Evolutionary conservation across 2,797 vertebrate species (phyloP), one percentile per base, ranked within the genome.

Genomic region (Gallirallus australis): DNA sequence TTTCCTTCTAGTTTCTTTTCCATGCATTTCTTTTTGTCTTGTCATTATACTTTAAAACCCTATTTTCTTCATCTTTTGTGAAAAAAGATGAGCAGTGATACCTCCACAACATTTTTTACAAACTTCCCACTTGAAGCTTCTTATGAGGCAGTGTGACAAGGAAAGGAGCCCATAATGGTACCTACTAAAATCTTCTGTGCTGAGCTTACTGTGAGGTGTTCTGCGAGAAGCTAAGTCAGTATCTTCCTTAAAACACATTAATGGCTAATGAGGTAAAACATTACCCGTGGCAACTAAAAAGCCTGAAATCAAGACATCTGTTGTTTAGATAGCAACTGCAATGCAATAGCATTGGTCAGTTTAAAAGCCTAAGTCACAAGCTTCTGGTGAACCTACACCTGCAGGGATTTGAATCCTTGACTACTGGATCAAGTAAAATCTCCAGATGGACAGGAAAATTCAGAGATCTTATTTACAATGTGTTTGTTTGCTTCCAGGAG

Each of bases 361-460:
- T 28, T 63, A 27, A 86, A 82, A 47, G 47, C 1, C 28, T 84
- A 56, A 69, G 28, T 35, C 6, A n/a, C 8, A 53, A 47, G 12
- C 10, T 39, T 72, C 31, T 30, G 13, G 16, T 63, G 9, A 80
- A 53, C 5, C 21, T 69, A 15, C 5, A 25, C 5, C 3, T 42
- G 2, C 30, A 59, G 6, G 6, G 15, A 30, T 42, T 42, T 80
- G 39, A 65, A 39, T 2, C 27, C 3, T 1, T 0, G 9, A n/a
- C 19, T 56, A 11, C 8, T 39, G 21, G 12, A 56, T 42, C 16
- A 56, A 76, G 66, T 56, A 47, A 88, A 75, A 18, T 0, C 5
- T 47, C 14, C 45, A 7, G 3, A 20, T 59, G 15, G 6, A 31
- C 33, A 42, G 40, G 9, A 81, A 79, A 31, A 4, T 35, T 15